Conservation (phyloP, 2,113 vertebrate genomes). For the Pyrgilauda ruficollis region DNA sequence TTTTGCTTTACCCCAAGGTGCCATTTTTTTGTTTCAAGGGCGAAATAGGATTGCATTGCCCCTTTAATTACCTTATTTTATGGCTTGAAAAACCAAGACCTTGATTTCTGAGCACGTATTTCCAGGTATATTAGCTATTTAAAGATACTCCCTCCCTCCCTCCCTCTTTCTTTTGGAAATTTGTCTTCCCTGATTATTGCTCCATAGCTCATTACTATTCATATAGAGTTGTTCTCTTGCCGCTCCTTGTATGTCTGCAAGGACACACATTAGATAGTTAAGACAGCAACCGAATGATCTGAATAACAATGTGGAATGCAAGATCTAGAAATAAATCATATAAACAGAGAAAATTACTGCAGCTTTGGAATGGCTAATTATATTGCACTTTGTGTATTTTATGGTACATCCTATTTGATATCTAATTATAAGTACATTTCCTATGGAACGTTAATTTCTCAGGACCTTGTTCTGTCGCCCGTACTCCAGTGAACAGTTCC, state of each 20-base stretch:
- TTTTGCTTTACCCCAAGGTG: background rate
- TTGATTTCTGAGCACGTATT: background rate
- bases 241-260: background rate
- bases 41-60: background rate
- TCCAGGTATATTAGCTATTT: background rate
- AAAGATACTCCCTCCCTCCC: background rate
- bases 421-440: conserved; percentile 42
- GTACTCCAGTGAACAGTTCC: background rate
- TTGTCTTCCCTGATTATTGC: background rate
- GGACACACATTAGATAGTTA: background rate
- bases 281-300: background rate
- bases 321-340: conserved; percentile 12
- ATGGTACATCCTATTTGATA: conserved; percentile 32
- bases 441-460: background rate
- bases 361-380: conserved; percentile 28
- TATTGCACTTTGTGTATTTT: conserved; percentile 25
- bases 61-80: background rate
- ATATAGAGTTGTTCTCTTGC: background rate
- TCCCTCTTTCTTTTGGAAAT: background rate
- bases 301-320: conserved; percentile 13
- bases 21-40: background rate
- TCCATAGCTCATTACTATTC: background rate
- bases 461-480: background rate
- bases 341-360: conserved; percentile 16
- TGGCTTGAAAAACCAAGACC: background rate